Conservation (phyloP, 2,888 invertebrate species). For the Ptychoptera albimana region DNA sequence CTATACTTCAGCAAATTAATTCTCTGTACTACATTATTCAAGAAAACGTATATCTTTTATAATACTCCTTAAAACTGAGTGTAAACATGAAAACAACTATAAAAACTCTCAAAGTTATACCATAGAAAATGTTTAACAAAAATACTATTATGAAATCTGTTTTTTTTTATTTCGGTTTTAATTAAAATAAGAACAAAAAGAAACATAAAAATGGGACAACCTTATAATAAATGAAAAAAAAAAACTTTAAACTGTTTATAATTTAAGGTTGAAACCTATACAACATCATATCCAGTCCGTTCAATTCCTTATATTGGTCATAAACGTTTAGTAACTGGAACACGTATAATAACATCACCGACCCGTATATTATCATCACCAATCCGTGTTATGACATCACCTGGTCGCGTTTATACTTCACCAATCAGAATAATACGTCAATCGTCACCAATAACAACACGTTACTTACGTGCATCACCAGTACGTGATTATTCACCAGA, state of each 20-base stretch:
- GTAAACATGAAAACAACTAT: no score
- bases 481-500: slow-evolving; percentile 5
- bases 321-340: slow-evolving; percentile 16
- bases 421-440: neutral
- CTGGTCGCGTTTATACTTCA: slow-evolving; percentile 12
- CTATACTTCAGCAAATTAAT: no score
- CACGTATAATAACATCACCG: slow-evolving; percentile 13
- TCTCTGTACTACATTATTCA: no score
- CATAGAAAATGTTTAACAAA: neutral
- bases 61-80: no score
- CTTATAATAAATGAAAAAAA: neutral
- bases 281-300: slow-evolving; percentile 27
- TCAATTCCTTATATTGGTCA: slow-evolving; percentile 19
- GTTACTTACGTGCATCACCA: slow-evolving; percentile 4
- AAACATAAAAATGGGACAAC: neutral
- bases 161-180: neutral
- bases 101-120: neutral
- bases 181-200: neutral
- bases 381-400: slow-evolving; percentile 20
- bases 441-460: neutral
- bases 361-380: slow-evolving; percentile 21
- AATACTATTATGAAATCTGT: neutral
- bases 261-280: slow-evolving; percentile 20
- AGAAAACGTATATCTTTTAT: no score
- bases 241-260: slow-evolving; percentile 4